Evolutionary conservation across 2,888 invertebrate genomes (phyloP).

Genomic region (Flexamia atlantica): DNA sequence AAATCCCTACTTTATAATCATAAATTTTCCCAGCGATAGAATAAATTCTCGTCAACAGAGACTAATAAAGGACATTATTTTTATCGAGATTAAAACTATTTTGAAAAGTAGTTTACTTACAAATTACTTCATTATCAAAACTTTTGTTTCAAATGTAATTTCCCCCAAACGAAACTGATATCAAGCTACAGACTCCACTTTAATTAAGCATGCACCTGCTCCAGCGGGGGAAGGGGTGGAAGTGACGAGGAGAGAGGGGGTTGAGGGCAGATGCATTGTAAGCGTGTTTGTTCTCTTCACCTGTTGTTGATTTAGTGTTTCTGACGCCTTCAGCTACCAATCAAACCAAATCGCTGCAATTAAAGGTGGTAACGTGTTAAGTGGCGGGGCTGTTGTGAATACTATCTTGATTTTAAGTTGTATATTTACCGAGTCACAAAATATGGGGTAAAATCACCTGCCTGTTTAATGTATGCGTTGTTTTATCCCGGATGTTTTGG

Average conservation of each 20-base stretch:
- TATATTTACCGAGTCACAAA: too few species aligned
- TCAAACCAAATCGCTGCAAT: slow-evolving; percentile 32
- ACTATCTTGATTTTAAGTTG: not conserved
- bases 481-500: too few species aligned
- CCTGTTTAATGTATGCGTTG: too few species aligned
- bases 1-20: too few species aligned
- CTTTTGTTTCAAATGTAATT: too few species aligned
- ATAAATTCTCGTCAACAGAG: too few species aligned
- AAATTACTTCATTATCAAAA: too few species aligned
- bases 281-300: slow-evolving; percentile 35
- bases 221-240: not conserved
- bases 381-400: not conserved
- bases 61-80: too few species aligned
- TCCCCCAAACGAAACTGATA: not conserved
- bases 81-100: too few species aligned
- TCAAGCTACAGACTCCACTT: not conserved
- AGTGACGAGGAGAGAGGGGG: not conserved
- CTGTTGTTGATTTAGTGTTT: slow-evolving; percentile 49
- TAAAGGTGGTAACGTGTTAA: slow-evolving; percentile 35
- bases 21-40: too few species aligned
- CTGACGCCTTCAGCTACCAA: slow-evolving; percentile 4
- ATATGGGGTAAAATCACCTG: too few species aligned
- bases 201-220: slow-evolving; percentile 25
- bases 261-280: not conserved
- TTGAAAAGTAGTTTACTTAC: too few species aligned